Conservation (phyloP, 1,140 invertebrate genomes). For the Pteromalus puparum region DNA sequence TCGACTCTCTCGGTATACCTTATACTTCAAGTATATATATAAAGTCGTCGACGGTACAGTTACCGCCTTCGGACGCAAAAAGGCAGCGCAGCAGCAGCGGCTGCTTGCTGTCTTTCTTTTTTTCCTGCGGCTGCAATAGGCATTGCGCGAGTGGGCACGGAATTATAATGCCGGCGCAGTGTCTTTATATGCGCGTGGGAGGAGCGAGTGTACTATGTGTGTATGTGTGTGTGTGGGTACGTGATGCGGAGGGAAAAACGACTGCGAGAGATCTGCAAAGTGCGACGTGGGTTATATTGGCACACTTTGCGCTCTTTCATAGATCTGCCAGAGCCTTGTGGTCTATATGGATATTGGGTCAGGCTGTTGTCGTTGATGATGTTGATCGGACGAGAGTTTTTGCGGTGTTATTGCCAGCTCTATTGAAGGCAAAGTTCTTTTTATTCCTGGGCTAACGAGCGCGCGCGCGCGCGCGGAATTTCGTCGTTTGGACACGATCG, state of each 20-base stretch:
- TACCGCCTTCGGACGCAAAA: constrained; percentile 17
- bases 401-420: too few relatives aligned
- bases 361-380: neutral
- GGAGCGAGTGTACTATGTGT: neutral
- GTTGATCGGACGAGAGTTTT: too few relatives aligned
- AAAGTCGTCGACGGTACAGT: constrained; percentile 1
- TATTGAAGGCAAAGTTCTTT: too few relatives aligned
- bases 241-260: neutral
- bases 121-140: neutral
- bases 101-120: neutral
- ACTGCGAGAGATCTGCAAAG: neutral
- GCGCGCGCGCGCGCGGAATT: too few relatives aligned
- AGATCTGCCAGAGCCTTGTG: neutral
- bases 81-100: neutral
- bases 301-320: neutral
- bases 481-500: too few relatives aligned
- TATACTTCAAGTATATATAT: neutral
- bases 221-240: too few relatives aligned
- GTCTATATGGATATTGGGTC: neutral
- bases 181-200: neutral
- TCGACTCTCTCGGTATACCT: neutral
- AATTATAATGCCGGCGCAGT: constrained; percentile 8
- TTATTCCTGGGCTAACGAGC: too few relatives aligned
- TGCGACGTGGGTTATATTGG: neutral
- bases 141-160: constrained; percentile 7